Percentiles rank a stretch among this genome's conserved stretches.
These are phyloP conservation scores for Cliona cf. orientalis DNA, from an alignment of 37 sponge, comb jelly and placozoan species.

Conservation along the genomic window DNA sequence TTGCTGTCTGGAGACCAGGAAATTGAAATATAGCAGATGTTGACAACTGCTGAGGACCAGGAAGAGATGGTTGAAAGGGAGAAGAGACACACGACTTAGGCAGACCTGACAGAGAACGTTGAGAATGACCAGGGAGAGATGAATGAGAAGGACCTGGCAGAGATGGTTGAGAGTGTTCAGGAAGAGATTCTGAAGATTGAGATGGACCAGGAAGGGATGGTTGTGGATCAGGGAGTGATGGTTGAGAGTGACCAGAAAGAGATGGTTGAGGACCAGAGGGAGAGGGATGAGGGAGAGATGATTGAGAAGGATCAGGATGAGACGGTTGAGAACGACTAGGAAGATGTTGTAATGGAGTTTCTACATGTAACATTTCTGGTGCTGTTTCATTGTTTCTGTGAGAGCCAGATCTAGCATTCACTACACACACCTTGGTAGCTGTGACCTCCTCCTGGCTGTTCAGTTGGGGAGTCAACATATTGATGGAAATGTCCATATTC, in stretches of 20 bases:
- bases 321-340: not conserved
- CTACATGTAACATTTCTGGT: no score
- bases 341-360: no score
- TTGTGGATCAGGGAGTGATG: not conserved
- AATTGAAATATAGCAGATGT: not conserved
- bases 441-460: constrained; percentile 18
- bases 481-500: not conserved
- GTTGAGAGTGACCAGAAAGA: not conserved
- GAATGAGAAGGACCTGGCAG: not conserved
- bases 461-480: not conserved
- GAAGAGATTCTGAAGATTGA: not conserved
- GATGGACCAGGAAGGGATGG: not conserved
- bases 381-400: not conserved
- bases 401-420: constrained; percentile 1
- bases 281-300: not conserved
- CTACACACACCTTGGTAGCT: constrained; percentile 30
- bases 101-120: not conserved
- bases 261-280: not conserved
- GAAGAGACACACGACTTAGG: not conserved
- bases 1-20: constrained; percentile 66
- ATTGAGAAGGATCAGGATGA: not conserved
- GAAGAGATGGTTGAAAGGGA: no score
- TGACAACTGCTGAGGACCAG: not conserved
- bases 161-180: no score
- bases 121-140: not conserved